Evolutionary conservation across 2,113 vertebrate genomes (phyloP), one percentile per base, ranked within the genome.

Genomic region (Chaetodon trifascialis): DNA sequence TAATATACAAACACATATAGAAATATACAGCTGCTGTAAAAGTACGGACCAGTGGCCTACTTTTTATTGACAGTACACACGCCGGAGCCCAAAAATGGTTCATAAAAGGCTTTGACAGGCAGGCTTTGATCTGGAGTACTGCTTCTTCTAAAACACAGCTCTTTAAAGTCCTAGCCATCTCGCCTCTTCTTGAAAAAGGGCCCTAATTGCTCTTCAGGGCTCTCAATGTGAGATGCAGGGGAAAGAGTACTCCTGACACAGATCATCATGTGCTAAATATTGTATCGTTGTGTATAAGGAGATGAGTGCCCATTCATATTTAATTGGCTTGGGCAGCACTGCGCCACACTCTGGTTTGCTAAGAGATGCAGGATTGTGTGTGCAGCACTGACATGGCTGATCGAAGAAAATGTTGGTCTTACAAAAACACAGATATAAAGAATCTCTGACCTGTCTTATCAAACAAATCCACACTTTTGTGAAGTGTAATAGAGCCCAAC

Each of bases 281-380:
- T 94, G 75, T 82, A 86, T 81, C 54, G 46, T 85, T 91, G 74
- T 88, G 89, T 82, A 79, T 81, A 69, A 89, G 80, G 74, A 90
- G 73, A 92, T 88, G 86, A 93, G 85, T 69, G 77, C 68, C 86
- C 67, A 86, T 94, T 90, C 84, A 88, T 91, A 79, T 92, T 91
- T 92, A 87, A 94, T 91, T 88, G 73, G 69, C 54, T 59, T 11
- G 51, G 71, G 79, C 73, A 75, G 62, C 34, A 66, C 46, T 52
- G 82, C 51, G 40, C 68, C 62, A 64, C 79, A 63, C 56, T 54
- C 73, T 23, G 67, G 67, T 23, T 44, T 21, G 34, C 68, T 66
- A 59, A 59, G 58, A 73, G 44, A 52, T 0, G 30, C 51, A 17
- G 56, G 59, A 59, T 34, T 74, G 49, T 47, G 44, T 52, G 51